Base-by-base conservation (phyloP, 2,888 invertebrate species). In the Caenorhabditis sulstoni region DNA sequence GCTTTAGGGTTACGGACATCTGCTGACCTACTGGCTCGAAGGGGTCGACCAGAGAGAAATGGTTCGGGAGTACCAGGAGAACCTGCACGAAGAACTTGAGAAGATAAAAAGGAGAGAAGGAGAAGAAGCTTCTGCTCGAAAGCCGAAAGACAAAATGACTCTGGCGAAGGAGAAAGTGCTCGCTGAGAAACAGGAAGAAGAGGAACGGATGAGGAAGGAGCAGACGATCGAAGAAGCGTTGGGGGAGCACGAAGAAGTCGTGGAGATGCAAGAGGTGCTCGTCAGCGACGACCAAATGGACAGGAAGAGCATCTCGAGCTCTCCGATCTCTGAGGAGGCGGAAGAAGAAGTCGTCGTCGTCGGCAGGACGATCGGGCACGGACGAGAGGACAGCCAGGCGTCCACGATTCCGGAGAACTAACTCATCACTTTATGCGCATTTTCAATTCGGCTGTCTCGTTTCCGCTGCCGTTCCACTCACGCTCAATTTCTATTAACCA, bases 11-110 rank as follows among this genome's bases (percentile, higher is more conserved):
- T 58, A 87, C 14, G 88, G 88, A 3, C 82, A 71, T 14, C 64
- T 87, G 23, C 62, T 88, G 14, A 89, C 89, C 0, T 89, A 88
- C 65, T 89, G 87, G 87, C 66, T 88, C 39, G 88, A 88, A 52
- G 88, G 86, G 5, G 61, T 79, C n/a, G n/a, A n/a, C n/a, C n/a
- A n/a, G n/a, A n/a, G n/a, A n/a, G 45, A 53, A 37, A n/a, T 20
- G 8, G 29, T 55, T 0, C 12, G 4, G 3, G 41, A 57, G 55
- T 55, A 47, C 44, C 41, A 23, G n/a, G 29, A 64, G 12, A 11
- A n/a, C 3, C 7, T 41, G 14, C 44, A 58, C n/a, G 62, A 55
- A 0, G 47, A 52, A n/a, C 12, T 70, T 8, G 29, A 11, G 9
- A 52, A 23, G 35, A 2, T 41, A 39, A 44, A 20, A n/a, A 23